Evolutionary conservation across 2,113 vertebrate species (phyloP), one percentile per base, ranked within the genome.

Genomic region (Myrmecobius fasciatus): DNA sequence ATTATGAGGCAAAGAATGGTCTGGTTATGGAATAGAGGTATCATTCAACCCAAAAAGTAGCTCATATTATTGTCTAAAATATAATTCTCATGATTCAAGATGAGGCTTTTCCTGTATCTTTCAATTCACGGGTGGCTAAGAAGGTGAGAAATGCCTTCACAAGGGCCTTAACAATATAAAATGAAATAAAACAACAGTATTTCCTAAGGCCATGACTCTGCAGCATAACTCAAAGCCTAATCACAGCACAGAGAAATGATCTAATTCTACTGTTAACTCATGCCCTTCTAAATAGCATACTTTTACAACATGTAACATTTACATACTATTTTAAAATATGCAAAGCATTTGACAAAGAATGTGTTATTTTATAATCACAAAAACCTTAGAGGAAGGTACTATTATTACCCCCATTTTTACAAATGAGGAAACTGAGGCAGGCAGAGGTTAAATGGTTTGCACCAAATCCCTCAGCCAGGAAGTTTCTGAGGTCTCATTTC

Each of bases 381-480:
- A 0, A 67, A 22, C 6, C 67, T 20, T 83, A 83, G 67, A 83
- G 67, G 4, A 22, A 43, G 7, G 36, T 43, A 43, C 6, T 83
- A n/a, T 2, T 83, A 43, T 83, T 83, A 83, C 17, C n/a, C 36
- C 14, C 67, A 83, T 83, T 22, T 67, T 83, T 83, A 83, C 36
- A 43, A 20, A 83, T 43, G 67, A 83, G 36, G 1, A 83, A 83
- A 83, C 67, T 43, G 67, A 83, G 67, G 67, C 67, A 83, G n/a
- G 43, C 14, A 83, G 67, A 22, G 67, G 67, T 83, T 43, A n/a
- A 43, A 20, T 22, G 36, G 22, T 7, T 43, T 43, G 17, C 36
- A 1, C 6, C 0, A n/a, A 83, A 9, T 43, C n/a, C 20, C 5
- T n/a, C 17, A 43, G 20, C 1, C 6, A 22, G n/a, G 22, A n/a